Base-by-base conservation (phyloP, 2,888 invertebrate species). In the Brassicogethes aeneus region DNA sequence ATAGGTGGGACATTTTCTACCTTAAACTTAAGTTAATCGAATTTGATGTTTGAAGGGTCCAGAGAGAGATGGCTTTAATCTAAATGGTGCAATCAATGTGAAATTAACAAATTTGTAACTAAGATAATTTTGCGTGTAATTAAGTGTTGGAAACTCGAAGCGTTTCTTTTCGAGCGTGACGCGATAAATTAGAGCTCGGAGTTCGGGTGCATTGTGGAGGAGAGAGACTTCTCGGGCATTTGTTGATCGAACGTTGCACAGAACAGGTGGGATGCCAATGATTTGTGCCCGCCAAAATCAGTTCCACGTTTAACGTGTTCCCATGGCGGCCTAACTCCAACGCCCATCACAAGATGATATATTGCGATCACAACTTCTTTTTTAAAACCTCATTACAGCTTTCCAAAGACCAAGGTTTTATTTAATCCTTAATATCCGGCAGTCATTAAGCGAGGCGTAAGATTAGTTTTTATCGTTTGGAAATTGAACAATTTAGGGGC, bases 71-170 rank as follows among this genome's bases (percentile, higher is more conserved):
- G 42, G 43, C 34, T 45, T 41, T 41, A 52, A 54, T 54, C 46
- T 49, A 40, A 46, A 46, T 44, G 42, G 52, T 41, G 56, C 56
- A 57, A 56, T 58, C 58, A 54, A 55, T 53, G 57, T 53, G 55
- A 54, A 57, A 57, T 57, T 55, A 57, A 57, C 56, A 53, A 57
- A 59, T 57, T 57, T 56, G 57, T 64, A 65, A 56, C 59, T 51
- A 56, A 62, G 64, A 64, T 64, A 65, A 64, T 64, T 64, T 59
- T 62, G 64, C 64, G 65, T 65, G 64, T 65, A 65, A 65, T 65
- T 64, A 64, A 64, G 62, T 62, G 61, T 57, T 59, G 59, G 61
- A 59, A 60, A 57, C 55, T 56, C 57, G 58, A 53, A 55, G 54
- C 56, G 59, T 59, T 57, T 57, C 62, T 61, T 62, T 56, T 58